Base-by-base conservation (phyloP, 2,113 vertebrate genomes). In the Amphiprion ocellaris region DNA sequence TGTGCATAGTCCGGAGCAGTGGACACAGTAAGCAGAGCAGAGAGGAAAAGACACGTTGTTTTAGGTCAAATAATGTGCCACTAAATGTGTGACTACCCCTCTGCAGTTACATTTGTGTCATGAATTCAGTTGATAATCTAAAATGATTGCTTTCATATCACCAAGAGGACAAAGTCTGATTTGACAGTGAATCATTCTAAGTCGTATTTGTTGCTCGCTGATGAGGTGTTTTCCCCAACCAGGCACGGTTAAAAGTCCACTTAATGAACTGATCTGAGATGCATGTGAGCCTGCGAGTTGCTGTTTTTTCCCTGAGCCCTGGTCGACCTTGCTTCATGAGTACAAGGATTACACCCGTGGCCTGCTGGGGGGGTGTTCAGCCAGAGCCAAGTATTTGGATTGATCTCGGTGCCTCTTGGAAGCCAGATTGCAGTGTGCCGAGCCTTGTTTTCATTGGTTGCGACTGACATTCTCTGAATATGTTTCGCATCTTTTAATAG, bases 401-500 rank as follows among this genome's bases (percentile, higher is more conserved):
- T 60, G 70, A 69, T 83, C 58, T 53, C 5, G 52, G 68, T 54
- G 69, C 52, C 21, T 60, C 50, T 73, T 77, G 68, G 55, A 77
- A 70, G 52, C 46, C 58, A 79, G 53, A 53, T 55, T 56, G 79
- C 62, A 26, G 37, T 55, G 47, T 21, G 52, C 60, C 7, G 55
- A 66, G 53, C 44, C 65, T 47, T 64, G 55, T 74, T 90, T 89
- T 77, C 74, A 89, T 90, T 88, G 79, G 88, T 89, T 83, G 81
- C 6, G 39, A 70, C 82, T 79, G 63, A 71, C 91, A 92, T 94
- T 94, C 87, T 92, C 85, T 83, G 79, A 93, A 93, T 92, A 84
- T 82, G 86, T 89, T 94, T 89, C 74, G 59, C 81, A 81, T 93
- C 90, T 93, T 94, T 94, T 93, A 94, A 92, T 93, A 87, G 93